A percentile compares a stretch with the other conserved stretches of the same genome.
phyloP scores from a whole-genome alignment of 2,797 vertebrate genomes.

The Periophthalmus magnuspinnatus region DNA sequence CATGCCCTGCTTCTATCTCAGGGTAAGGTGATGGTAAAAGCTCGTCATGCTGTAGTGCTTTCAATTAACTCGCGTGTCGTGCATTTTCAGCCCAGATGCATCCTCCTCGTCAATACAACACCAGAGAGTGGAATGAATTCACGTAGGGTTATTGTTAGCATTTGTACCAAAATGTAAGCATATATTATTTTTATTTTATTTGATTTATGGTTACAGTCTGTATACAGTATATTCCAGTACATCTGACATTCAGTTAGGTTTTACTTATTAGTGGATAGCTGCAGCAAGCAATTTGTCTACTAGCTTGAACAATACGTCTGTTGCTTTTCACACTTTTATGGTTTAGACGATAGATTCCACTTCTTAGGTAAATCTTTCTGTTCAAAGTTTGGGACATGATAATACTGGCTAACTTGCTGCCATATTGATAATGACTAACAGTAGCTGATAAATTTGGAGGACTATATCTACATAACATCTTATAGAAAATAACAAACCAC shows the following conservation, averaged over 20 bases:
- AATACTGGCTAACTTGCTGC: not conserved
- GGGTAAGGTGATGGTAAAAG: slow-evolving; percentile 36
- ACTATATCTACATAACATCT: not conserved
- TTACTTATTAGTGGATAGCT: not conserved
- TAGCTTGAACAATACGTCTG: not conserved
- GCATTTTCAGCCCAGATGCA: slow-evolving; percentile 1
- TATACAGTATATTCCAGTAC: not conserved
- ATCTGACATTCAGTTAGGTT: not conserved
- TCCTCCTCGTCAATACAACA: slow-evolving; percentile 10
- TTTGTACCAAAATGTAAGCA: not conserved
- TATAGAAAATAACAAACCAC: not conserved
- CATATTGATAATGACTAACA: not conserved
- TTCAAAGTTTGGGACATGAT: not conserved
- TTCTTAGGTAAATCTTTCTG: not conserved
- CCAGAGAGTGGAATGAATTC: not conserved
- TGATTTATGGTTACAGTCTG: not conserved
- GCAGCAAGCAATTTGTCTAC: not conserved
- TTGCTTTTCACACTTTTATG: not conserved
- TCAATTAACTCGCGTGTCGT: slow-evolving; percentile 37
- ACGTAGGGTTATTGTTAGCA: not conserved
- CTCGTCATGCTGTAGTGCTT: slow-evolving; percentile 35
- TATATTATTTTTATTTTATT: not conserved
- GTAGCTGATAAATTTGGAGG: not conserved
- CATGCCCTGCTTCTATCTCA: slow-evolving; percentile 35
- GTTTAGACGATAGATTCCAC: not conserved